Percentiles rank a stretch among this genome's conserved stretches.
Evolutionary conservation across 2,888 invertebrate genomes (phyloP).

Genomic region (Sclerodermus sp.): DNA sequence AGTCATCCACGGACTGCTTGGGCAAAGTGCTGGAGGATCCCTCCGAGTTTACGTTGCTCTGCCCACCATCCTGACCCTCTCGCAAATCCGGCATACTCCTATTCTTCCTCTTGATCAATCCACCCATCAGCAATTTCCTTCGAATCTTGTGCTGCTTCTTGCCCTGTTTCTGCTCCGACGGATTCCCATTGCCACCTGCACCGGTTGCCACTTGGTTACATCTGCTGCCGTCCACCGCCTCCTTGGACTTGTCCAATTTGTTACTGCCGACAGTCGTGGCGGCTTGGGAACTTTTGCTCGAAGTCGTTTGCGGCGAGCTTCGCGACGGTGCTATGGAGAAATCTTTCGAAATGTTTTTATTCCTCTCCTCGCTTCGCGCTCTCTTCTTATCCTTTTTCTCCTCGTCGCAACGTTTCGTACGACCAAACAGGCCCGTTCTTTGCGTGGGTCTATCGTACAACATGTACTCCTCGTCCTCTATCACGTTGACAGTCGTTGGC

Average conservation of each 20-base stretch:
- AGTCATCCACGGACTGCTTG: conserved; percentile 70
- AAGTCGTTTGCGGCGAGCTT: too few species aligned
- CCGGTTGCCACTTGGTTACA: conserved; percentile 65
- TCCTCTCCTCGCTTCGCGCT: conserved; percentile 83
- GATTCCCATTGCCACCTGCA: conserved; percentile 6
- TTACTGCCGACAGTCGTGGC: too few species aligned
- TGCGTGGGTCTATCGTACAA: conserved; percentile 71
- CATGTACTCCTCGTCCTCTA: conserved; percentile 73
- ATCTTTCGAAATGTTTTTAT: conserved; percentile 72
- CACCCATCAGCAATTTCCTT: conserved; percentile 85
- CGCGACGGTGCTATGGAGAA: conserved; percentile 68
- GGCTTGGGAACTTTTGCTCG: too few species aligned
- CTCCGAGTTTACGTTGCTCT: conserved; percentile 50
- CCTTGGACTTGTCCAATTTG: conserved; percentile 60
- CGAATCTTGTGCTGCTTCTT: conserved; percentile 91
- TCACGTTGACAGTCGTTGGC: conserved; percentile 65
- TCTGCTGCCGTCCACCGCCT: conserved; percentile 62
- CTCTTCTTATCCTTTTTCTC: conserved; percentile 74
- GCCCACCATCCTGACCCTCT: conserved; percentile 72
- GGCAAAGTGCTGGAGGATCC: conserved; percentile 48
- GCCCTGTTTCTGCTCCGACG: conserved; percentile 69
- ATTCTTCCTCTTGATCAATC: conserved; percentile 83
- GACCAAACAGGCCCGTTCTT: conserved; percentile 68
- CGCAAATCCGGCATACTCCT: conserved; percentile 90
- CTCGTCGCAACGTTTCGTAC: conserved; percentile 70